phyloP scores from a whole-genome alignment of 1,140 invertebrate species.

The Hyphantria cunea region DNA sequence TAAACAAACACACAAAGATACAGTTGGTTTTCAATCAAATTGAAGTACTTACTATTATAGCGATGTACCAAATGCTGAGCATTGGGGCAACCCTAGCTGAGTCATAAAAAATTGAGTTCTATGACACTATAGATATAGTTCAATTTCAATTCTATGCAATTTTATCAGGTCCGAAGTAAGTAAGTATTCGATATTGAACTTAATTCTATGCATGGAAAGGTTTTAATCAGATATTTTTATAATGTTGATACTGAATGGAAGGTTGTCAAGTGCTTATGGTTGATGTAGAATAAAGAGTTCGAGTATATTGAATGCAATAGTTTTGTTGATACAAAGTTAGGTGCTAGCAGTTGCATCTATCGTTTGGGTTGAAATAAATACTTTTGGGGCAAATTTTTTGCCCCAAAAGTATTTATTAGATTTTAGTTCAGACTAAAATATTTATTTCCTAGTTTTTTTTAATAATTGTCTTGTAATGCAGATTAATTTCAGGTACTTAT shows the following conservation, averaged over 20 bases:
- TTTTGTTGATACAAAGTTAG: slow-evolving; percentile 23
- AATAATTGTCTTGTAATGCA: no score
- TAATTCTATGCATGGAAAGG: background rate
- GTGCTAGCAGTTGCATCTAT: slow-evolving; percentile 9
- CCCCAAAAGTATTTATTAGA: no score
- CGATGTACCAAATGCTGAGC: slow-evolving; percentile 60
- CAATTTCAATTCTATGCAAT: slow-evolving; percentile 4
- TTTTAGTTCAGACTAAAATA: no score
- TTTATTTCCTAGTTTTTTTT: no score
- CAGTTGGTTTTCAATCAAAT: slow-evolving; percentile 68
- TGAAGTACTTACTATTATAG: slow-evolving; percentile 48
- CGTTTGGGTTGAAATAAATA: no score
- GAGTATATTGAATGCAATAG: slow-evolving; percentile 26
- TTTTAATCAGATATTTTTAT: no score
- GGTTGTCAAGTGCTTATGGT: slow-evolving; percentile 32
- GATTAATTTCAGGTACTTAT: no score
- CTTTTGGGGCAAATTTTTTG: no score
- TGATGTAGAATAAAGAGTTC: slow-evolving; percentile 30
- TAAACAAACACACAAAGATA: slow-evolving; percentile 65
- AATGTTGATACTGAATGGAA: no score
- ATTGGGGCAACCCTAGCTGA: slow-evolving; percentile 24
- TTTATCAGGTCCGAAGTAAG: background rate
- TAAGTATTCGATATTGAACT: background rate
- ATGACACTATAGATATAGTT: background rate
- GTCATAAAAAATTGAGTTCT: no score